Evolutionary conservation across 2,888 invertebrate genomes (phyloP), one percentile per base, ranked within the genome.

Genomic region (Polydrusus tereticollis): DNA sequence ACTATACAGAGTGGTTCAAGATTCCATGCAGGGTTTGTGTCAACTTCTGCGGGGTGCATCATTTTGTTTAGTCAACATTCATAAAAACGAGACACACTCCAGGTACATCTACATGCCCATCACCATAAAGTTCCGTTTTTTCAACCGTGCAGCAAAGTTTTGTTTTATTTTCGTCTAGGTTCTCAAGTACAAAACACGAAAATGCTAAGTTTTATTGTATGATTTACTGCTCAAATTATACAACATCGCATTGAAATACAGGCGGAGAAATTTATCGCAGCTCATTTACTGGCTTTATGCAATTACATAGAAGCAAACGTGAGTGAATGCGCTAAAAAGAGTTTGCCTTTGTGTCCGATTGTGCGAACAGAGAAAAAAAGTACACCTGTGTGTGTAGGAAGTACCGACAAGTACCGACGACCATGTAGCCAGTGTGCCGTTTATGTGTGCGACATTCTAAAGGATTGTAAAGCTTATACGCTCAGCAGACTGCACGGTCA

Each of bases 241-340:
- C 62, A 45, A 52, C 47, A 38, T 62, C 66, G 63, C 69, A 62
- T 73, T 73, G 69, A 69, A 73, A 73, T 58, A 73, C 65, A 63
- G 41, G 33, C 73, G 47, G 57, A n/a, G 66, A 43, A 73, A 73
- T 73, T 73, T 73, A 73, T 73, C 73, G 73, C 43, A 38, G 58
- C 69, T 69, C 73, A 73, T 73, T n/a, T 73, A 73, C 73, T 55
- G 66, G 60, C 69, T 73, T 66, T 73, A 73, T 73, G 73, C 73
- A 73, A 73, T 73, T 73, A 73, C 73, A 73, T 73, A 73, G 73
- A 73, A 73, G 59, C 62, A 68, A 45, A 74, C 74, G 74, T 74
- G 74, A 74, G 55, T 70, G 70, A 74, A 74, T 74, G 74, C 74
- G 70, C 67, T 69, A 69, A 73, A 73, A 55, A 73, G 65, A 73